These are phyloP conservation scores for Marasmarcha lunaedactyla DNA, from an alignment of 2,888 invertebrate genomes.

Conservation along the genomic window DNA sequence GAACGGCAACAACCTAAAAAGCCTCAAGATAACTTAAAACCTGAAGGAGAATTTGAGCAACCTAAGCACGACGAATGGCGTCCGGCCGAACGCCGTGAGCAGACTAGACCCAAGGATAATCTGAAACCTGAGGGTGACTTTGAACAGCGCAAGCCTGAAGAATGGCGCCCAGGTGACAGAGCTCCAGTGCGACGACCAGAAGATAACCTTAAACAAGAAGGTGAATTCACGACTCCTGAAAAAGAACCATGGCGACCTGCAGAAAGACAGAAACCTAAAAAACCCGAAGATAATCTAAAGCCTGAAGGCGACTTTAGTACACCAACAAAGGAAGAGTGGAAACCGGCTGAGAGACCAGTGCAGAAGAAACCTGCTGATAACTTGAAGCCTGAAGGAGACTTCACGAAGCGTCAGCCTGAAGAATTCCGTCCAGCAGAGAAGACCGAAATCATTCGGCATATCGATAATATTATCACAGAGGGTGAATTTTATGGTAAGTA, in stretches of 20 bases:
- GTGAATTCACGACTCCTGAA: constrained; percentile 45
- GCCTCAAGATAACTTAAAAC: constrained; percentile 62
- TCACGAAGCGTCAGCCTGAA: constrained; percentile 37
- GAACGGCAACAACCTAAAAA: constrained; percentile 45
- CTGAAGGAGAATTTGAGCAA: constrained; percentile 57
- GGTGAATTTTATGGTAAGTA: constrained; percentile 56
- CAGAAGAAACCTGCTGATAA: constrained; percentile 66
- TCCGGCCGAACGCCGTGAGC: constrained; percentile 39
- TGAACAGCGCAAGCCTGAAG: constrained; percentile 33
- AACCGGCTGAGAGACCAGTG: constrained; percentile 60
- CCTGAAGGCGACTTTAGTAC: constrained; percentile 70
- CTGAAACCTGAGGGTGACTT: constrained; percentile 61
- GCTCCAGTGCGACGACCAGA: constrained; percentile 43
- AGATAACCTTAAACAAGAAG: constrained; percentile 64
- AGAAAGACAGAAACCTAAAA: constrained; percentile 59
- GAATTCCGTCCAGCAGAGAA: constrained; percentile 32
- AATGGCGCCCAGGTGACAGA: constrained; percentile 59
- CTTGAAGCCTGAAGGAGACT: constrained; percentile 56
- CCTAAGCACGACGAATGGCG: constrained; percentile 36
- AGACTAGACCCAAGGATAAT: constrained; percentile 54
- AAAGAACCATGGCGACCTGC: constrained; percentile 56
- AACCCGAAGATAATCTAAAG: constrained; percentile 68
- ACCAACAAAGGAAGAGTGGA: constrained; percentile 40
- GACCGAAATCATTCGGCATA: constrained; percentile 35
- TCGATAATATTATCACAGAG: constrained; percentile 63